Base-by-base conservation (phyloP, 37 sponge, comb jelly and placozoan genomes). In the Chondrilla cf. caribensis region DNA sequence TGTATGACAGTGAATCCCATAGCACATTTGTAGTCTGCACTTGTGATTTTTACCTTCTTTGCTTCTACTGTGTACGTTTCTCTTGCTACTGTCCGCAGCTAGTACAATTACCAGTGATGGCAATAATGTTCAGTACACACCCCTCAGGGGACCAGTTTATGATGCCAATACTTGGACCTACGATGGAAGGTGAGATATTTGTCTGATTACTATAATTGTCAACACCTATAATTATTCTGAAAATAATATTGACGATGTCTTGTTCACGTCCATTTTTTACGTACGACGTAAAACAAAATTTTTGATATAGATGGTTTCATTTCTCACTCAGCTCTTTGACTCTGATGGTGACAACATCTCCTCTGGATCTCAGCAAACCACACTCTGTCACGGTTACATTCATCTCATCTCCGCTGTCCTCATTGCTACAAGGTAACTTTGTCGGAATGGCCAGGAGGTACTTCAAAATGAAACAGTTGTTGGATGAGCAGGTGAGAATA, bases 131-230 rank as follows among this genome's bases (percentile, higher is more conserved):
- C 54, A 51, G 24, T 89, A 81, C 41, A 54, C 80, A 36, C 66
- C 82, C 1, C 76, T 82, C 18, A 32, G 40, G 17, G 54, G 29
- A 11, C 65, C 82, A 14, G 38, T 31, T 18, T 86, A 86, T 41
- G 21, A 38, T 17, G 36, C 36, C 4, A 87, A 86, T 80, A 81
- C 70, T 11, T 90, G 87, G 87, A 86, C 90, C 31, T 90, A 90
- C 38, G 90, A 90, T 83, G 90, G 90, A 47, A 83, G 78, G 87
- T 82, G 2, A 83, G 72, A 32, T 14, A n/a, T n/a, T n/a, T n/a
- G n/a, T n/a, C n/a, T n/a, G n/a, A n/a, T n/a, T n/a, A n/a, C n/a
- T n/a, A n/a, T n/a, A n/a, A n/a, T n/a, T n/a, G n/a, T n/a, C n/a
- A n/a, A n/a, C n/a, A n/a, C n/a, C n/a, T n/a, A n/a, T n/a, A n/a